Evolutionary conservation across 2,888 invertebrate species (phyloP).

Genomic region (Napeogenes sylphis): DNA sequence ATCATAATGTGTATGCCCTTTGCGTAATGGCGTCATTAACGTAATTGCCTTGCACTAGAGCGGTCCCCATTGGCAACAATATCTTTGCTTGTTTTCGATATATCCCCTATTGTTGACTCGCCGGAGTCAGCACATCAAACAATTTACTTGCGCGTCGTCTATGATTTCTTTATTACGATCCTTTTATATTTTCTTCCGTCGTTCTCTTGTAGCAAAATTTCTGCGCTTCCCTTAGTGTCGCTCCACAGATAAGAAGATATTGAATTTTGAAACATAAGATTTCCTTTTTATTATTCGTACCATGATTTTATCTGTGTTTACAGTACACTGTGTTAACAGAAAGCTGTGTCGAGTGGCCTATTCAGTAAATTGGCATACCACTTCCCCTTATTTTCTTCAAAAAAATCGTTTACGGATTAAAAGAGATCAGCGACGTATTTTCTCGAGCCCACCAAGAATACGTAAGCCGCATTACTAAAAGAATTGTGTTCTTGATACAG

Average conservation of each 20-base stretch:
- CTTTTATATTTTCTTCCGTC: conserved; percentile 60
- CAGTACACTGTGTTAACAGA: conserved; percentile 46
- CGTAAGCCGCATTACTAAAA: conserved; percentile 41
- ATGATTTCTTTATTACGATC: conserved; percentile 66
- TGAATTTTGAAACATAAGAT: conserved; percentile 68
- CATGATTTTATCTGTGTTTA: conserved; percentile 50
- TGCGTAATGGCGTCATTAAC: conserved; percentile 53
- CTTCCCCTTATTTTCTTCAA: conserved; percentile 17
- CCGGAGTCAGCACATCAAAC: conserved; percentile 57
- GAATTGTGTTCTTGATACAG: conserved; percentile 31
- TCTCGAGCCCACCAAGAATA: conserved; percentile 36
- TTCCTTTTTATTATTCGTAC: conserved; percentile 53
- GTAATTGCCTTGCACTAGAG: conserved; percentile 51
- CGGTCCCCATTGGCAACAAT: conserved; percentile 42
- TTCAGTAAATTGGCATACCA: conserved; percentile 56
- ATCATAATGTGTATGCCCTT: conserved; percentile 41
- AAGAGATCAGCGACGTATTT: conserved; percentile 41
- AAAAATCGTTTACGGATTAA: conserved; percentile 47
- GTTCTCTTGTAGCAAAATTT: conserved; percentile 29
- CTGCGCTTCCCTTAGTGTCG: conserved; percentile 41
- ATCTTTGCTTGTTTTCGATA: conserved; percentile 43
- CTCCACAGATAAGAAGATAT: conserved; percentile 59
- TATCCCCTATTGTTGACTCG: conserved; percentile 39
- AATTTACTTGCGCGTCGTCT: conserved; percentile 61
- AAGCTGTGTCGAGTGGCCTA: conserved; percentile 48